phyloP scores from a whole-genome alignment of 2,113 vertebrate species.

The Laticauda colubrina region DNA sequence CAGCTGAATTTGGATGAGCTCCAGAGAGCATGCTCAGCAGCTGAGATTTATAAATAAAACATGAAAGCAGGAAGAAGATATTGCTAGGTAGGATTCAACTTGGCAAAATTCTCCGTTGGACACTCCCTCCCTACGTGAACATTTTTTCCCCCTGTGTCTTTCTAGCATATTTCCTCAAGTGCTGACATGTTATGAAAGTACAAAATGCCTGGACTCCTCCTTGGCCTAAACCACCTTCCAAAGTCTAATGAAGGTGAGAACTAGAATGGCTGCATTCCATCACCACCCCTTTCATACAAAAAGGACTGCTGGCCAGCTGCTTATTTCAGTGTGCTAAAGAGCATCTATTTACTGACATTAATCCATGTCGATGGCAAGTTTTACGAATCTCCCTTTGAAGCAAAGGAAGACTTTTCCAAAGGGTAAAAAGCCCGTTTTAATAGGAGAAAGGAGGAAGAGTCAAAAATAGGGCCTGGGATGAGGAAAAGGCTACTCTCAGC shows the following conservation, averaged over 20 bases:
- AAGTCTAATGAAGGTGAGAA: background rate
- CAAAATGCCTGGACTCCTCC: background rate
- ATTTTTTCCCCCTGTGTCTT: background rate
- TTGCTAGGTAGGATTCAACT: background rate
- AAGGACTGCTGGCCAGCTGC: background rate
- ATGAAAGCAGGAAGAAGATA: background rate
- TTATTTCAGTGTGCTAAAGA: background rate
- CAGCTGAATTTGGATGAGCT: conserved; percentile 7
- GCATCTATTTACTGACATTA: background rate
- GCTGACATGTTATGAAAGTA: background rate
- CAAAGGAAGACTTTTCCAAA: background rate
- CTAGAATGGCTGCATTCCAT: background rate
- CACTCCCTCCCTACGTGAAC: background rate
- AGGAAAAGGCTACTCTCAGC: background rate
- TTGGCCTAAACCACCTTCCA: background rate
- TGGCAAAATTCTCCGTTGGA: background rate
- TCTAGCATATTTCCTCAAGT: background rate
- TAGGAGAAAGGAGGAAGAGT: background rate
- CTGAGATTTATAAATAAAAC: background rate
- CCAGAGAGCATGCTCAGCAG: background rate
- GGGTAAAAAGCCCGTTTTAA: background rate
- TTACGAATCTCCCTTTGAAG: background rate
- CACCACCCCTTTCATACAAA: background rate
- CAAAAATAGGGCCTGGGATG: background rate
- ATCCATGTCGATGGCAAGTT: background rate